These are phyloP conservation scores for Tamandua tetradactyla DNA, from an alignment of 2,797 vertebrate genomes.

Conservation along the genomic window DNA sequence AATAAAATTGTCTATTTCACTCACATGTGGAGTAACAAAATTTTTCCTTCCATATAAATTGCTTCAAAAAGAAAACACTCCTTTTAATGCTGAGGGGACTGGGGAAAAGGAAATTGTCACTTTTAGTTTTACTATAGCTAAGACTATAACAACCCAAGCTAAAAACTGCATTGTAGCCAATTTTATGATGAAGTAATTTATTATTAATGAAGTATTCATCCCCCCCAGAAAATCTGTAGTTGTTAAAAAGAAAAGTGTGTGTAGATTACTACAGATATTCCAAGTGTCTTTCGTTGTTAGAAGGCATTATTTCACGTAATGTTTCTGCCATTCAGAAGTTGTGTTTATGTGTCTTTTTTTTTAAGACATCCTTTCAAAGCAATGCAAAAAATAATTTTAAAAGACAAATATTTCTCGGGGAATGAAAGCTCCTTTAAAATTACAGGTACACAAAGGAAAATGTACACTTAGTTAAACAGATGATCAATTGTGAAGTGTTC, in stretches of 20 bases:
- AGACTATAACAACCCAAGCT: conserved; percentile 12
- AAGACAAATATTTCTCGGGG: neutral
- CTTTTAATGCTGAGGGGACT: neutral
- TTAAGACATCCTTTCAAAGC: conserved; percentile 30
- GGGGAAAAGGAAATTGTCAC: conserved; percentile 25
- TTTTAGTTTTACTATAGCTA: conserved; percentile 23
- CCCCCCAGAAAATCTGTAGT: neutral
- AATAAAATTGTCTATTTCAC: neutral
- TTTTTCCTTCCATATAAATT: neutral
- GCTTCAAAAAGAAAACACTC: neutral
- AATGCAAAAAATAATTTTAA: conserved; percentile 43
- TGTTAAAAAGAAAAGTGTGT: neutral
- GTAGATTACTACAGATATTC: neutral
- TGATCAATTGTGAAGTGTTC: conserved; percentile 55
- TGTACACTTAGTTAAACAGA: conserved; percentile 61
- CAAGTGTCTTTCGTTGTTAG: neutral
- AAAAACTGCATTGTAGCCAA: conserved; percentile 41
- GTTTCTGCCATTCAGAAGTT: conserved; percentile 49
- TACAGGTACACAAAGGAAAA: conserved; percentile 61
- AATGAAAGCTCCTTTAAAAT: conserved; percentile 29
- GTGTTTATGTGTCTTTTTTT: neutral
- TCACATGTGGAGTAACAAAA: neutral
- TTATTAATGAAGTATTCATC: conserved; percentile 59
- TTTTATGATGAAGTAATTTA: conserved; percentile 55
- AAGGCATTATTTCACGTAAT: conserved; percentile 6